Percentiles rank a stretch among this genome's conserved stretches.
Evolutionary conservation across 64 coral and sea anemone species (phyloP).

Genomic region (Exaiptasia diaphana): DNA sequence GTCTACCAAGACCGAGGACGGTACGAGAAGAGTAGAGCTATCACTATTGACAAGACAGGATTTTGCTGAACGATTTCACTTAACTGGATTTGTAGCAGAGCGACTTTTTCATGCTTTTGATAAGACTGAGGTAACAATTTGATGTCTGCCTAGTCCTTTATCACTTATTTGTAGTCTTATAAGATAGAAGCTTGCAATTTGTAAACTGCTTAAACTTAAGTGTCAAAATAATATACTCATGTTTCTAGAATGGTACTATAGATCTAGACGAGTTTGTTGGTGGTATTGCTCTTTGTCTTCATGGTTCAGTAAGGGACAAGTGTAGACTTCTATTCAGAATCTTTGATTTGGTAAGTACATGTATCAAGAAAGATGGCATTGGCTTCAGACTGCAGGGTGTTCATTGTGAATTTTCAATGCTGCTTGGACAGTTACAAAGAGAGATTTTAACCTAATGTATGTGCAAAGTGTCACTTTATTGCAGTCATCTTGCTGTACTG

Average conservation of each 20-base stretch:
- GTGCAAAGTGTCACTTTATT: too few species aligned
- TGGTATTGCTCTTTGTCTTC: constrained; percentile 90
- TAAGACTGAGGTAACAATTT: constrained; percentile 64
- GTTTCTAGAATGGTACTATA: constrained; percentile 81
- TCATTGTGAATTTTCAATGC: too few species aligned
- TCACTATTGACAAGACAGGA: constrained; percentile 79
- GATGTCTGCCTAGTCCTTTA: not conserved
- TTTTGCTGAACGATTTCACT: constrained; percentile 81
- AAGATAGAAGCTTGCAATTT: not conserved
- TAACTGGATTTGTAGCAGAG: constrained; percentile 84
- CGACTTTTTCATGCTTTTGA: constrained; percentile 91
- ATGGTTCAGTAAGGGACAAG: constrained; percentile 90
- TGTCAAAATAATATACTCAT: not conserved
- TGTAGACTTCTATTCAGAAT: constrained; percentile 94
- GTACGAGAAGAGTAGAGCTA: constrained; percentile 64
- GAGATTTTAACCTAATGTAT: too few species aligned
- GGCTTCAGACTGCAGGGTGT: too few species aligned
- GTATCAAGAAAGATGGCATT: too few species aligned
- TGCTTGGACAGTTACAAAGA: too few species aligned
- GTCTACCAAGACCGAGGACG: constrained; percentile 75
- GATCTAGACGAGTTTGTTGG: constrained; percentile 97
- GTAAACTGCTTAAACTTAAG: too few species aligned
- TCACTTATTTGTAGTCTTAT: not conserved
- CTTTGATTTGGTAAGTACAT: constrained; percentile 76
- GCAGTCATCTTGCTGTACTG: too few species aligned